Evolutionary conservation across 1,140 invertebrate genomes (phyloP), one percentile per base, ranked within the genome.

Genomic region (Drosophila orosa): DNA sequence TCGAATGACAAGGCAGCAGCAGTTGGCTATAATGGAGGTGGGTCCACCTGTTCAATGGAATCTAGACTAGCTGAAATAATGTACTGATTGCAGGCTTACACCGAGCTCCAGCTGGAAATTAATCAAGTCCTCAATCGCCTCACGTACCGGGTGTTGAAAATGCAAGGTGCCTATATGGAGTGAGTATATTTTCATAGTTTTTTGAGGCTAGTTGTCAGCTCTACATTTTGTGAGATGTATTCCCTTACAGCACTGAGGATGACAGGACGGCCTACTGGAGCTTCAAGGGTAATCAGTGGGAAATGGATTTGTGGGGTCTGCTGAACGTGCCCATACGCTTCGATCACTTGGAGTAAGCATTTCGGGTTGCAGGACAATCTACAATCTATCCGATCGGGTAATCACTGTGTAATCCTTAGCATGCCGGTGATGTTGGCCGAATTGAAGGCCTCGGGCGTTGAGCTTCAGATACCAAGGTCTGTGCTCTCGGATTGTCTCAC

Each of bases 271-370:
- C 76, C 15, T 67, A 66, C 3, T 91, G 90, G 74, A 61, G 48
- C 12, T 69, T 75, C 31, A 13, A 8, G 0, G 65, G 80, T 33
- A 29, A 65, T 5, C 35, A 55, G 0, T 91, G 78, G 63, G 19
- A 33, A 25, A 63, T 91, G 5, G 83, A 91, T 45, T 55, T 91
- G n/a, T 91, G 90, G 90, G 75, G 71, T 4, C 31, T 91, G 9
- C 80, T 78, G 1, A 68, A 91, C 57, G 80, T 91, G 3, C 71
- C 86, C 15, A 55, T 91, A 29, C 74, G 75, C 13, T 89, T 91
- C 50, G 17, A 71, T 5, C 47, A 75, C 15, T 15, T 91, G 42
- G 73, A 71, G 90, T 91, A 72, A 77, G 90, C 83, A 12, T 9
- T 5, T 1, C 12, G 1, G 1, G 22, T 9, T 24, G 22, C 17